phyloP scores from a whole-genome alignment of 53 echinoderm and acorn worm species.

The Temnopleurus reevesii region DNA sequence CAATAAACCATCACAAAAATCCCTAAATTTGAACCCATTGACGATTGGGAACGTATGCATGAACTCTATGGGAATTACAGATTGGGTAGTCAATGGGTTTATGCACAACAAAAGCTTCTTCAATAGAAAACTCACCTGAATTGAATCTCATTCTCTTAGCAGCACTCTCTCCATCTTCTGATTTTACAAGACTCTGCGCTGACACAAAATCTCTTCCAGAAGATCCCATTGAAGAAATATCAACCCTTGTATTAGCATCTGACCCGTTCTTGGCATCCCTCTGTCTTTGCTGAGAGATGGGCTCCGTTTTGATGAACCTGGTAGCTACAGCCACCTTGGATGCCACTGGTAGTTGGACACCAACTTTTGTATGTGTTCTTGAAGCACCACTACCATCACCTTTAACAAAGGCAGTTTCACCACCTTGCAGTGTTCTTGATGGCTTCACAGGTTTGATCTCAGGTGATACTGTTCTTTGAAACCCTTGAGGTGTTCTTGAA shows the following conservation, averaged over 20 bases:
- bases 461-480: not conserved
- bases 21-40: no score
- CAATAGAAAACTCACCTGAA: not conserved
- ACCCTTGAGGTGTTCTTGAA: not conserved
- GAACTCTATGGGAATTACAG: no score
- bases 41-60: no score
- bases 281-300: not conserved
- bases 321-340: conserved; percentile 36
- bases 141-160: conserved; percentile 32
- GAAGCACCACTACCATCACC: not conserved
- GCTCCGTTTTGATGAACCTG: conserved; percentile 9
- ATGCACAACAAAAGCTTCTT: no score
- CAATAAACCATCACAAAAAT: no score
- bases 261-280: not conserved
- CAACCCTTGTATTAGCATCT: not conserved
- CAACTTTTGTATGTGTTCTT: not conserved
- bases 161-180: not conserved
- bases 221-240: not conserved
- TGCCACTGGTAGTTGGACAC: not conserved
- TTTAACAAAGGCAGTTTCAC: not conserved
- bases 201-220: not conserved
- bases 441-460: not conserved
- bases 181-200: conserved; percentile 8
- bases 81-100: no score
- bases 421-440: no score